These are phyloP conservation scores for Drosophila paramelanica DNA, from an alignment of 2,888 invertebrate species.

Conservation along the genomic window DNA sequence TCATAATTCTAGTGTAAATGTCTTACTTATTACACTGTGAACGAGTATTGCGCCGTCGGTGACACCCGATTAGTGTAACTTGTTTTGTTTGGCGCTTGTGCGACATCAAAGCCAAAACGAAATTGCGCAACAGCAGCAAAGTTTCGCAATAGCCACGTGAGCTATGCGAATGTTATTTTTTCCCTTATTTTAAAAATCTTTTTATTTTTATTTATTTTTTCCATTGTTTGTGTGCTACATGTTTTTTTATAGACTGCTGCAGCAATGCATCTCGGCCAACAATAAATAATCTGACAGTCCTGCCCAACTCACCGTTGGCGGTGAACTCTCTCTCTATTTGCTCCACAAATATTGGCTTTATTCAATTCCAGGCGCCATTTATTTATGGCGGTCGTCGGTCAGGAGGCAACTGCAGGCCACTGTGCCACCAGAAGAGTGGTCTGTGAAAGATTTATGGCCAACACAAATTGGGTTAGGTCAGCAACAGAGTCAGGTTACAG, in stretches of 20 bases:
- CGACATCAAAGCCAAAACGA: constrained; percentile 73
- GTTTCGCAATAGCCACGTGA: constrained; percentile 49
- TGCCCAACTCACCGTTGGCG: neutral
- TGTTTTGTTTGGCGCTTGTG: constrained; percentile 11
- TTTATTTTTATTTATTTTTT: neutral
- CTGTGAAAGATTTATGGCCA: constrained; percentile 64
- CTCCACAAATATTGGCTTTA: constrained; percentile 51
- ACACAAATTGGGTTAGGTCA: constrained; percentile 77
- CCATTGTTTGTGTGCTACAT: constrained; percentile 12
- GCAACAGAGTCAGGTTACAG: constrained; percentile 26
- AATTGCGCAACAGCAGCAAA: constrained; percentile 73
- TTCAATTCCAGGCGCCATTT: constrained; percentile 77
- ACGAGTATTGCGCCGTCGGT: too few species aligned
- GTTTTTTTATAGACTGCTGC: constrained; percentile 71
- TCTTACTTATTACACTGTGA: too few species aligned
- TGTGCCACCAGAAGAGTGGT: constrained; percentile 9
- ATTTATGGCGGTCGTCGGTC: constrained; percentile 70
- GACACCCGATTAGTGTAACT: too few species aligned
- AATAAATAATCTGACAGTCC: too few species aligned
- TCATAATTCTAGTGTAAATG: too few species aligned
- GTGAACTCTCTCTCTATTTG: constrained; percentile 11
- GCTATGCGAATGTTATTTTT: constrained; percentile 49
- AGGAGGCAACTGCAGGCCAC: constrained; percentile 23
- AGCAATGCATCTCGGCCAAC: constrained; percentile 62
- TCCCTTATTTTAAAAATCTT: neutral